Conservation (phyloP, 1,140 invertebrate species). For the Procambarus clarkii region DNA sequence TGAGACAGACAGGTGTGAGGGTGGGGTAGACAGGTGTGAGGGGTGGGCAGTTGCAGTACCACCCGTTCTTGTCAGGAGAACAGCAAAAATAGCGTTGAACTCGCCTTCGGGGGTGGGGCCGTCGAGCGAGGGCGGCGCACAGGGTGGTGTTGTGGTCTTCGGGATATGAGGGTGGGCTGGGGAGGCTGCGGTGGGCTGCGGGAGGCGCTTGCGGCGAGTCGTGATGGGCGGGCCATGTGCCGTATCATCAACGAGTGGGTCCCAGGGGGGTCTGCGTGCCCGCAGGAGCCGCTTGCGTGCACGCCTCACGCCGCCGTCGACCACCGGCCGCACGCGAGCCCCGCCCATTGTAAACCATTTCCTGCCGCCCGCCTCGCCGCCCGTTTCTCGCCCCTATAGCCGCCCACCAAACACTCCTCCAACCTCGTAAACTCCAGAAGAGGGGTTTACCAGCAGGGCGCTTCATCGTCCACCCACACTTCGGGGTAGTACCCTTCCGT, state of each 20-base stretch:
- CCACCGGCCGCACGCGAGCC: constrained; percentile 40
- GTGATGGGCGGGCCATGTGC: constrained; percentile 49
- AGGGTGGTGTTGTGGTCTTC: background rate
- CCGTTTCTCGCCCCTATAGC: background rate
- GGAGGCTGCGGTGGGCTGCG: background rate
- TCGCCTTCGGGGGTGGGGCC: background rate
- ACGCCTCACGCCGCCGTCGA: constrained; percentile 44
- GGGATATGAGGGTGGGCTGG: background rate
- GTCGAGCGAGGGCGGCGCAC: background rate
- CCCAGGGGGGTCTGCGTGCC: constrained; percentile 38
- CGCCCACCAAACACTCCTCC: background rate
- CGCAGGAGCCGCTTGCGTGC: constrained; percentile 32
- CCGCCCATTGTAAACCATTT: constrained; percentile 32
- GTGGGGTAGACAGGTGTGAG: background rate
- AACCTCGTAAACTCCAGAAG: background rate
- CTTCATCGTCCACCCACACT: background rate
- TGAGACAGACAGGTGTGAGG: background rate
- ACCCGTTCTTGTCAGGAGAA: background rate
- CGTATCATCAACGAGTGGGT: constrained; percentile 42
- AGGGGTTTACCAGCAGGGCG: too few species aligned
- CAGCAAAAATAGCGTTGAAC: constrained; percentile 4
- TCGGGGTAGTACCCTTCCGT: background rate
- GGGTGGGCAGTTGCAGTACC: background rate
- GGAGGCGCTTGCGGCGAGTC: constrained; percentile 8
- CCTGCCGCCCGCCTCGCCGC: background rate